phyloP scores from a whole-genome alignment of 1,140 invertebrate species.

The Hyles vespertilio region DNA sequence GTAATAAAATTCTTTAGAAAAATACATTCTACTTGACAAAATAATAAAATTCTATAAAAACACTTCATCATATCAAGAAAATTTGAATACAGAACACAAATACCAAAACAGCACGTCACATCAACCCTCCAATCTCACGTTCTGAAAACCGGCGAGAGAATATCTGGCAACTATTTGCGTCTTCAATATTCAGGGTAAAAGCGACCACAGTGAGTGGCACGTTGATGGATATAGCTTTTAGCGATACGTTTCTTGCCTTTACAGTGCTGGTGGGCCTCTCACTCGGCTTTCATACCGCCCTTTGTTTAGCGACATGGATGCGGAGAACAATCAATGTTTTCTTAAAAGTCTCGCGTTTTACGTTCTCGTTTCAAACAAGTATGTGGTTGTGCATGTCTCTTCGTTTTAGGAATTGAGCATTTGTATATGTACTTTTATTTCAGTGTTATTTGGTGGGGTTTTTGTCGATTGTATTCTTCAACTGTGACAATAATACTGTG shows the following conservation, averaged over 20 bases:
- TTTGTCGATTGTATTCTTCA: too few relatives aligned
- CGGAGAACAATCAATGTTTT: slow-evolving; percentile 32
- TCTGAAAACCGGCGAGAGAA: slow-evolving; percentile 2
- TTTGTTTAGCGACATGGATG: slow-evolving; percentile 35
- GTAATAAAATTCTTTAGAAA: too few relatives aligned
- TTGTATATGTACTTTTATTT: too few relatives aligned
- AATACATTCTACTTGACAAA: too few relatives aligned
- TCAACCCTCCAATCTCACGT: not conserved
- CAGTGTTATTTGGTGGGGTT: too few relatives aligned
- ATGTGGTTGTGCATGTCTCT: too few relatives aligned
- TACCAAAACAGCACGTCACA: not conserved
- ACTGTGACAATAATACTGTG: too few relatives aligned
- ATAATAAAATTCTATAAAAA: too few relatives aligned
- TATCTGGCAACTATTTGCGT: slow-evolving; percentile 17
- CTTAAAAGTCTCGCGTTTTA: slow-evolving; percentile 16
- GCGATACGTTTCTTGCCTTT: slow-evolving; percentile 39
- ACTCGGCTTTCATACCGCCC: slow-evolving; percentile 21
- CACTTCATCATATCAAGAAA: too few relatives aligned
- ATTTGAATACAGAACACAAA: too few relatives aligned
- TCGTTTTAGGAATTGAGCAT: too few relatives aligned
- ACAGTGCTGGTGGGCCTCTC: slow-evolving; percentile 16
- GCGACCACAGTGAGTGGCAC: slow-evolving; percentile 22
- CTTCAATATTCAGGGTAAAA: slow-evolving; percentile 31
- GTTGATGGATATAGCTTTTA: slow-evolving; percentile 40
- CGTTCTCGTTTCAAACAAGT: not conserved